Evolutionary conservation across 2,888 invertebrate species (phyloP), one percentile per base, ranked within the genome.

Genomic region (Dicyrtoma fusca): DNA sequence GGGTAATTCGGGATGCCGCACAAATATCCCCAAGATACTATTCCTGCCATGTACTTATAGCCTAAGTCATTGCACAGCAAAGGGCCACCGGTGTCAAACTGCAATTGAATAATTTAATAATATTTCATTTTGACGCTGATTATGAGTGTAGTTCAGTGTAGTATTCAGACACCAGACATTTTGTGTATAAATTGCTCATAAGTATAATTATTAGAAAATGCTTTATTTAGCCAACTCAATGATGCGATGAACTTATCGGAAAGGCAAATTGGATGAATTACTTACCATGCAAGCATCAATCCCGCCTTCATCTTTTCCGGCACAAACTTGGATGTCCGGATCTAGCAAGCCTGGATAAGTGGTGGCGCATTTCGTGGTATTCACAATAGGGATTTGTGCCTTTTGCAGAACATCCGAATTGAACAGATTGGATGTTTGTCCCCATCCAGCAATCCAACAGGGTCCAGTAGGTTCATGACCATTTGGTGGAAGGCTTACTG

Each of bases 231-330:
- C n/a, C n/a, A n/a, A n/a, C n/a, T n/a, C n/a, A n/a, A n/a, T n/a
- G n/a, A n/a, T n/a, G n/a, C n/a, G n/a, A n/a, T n/a, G n/a, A n/a
- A n/a, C n/a, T n/a, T n/a, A n/a, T n/a, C n/a, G n/a, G n/a, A n/a
- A n/a, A n/a, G n/a, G n/a, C n/a, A n/a, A n/a, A n/a, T n/a, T n/a
- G n/a, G n/a, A n/a, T n/a, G n/a, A n/a, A n/a, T n/a, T 21, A 53
- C 21, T 72, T 61, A 74, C 74, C 45, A 70, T 23, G 55, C 75
- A 75, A 44, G 72, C 73, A 72, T 75, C 75, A 25, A 65, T 25
- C 10, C 75, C 75, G 0, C 75, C 75, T n/a, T 62, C 71, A 6
- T 65, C 69, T 42, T 65, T 59, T 4, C 75, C 75, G 10, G 75
- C 75, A 51, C 73, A 73, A 14, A 73, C 26, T 65, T 73, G 73